phyloP scores from a whole-genome alignment of 2,797 vertebrate species.

The Brachyalestes nurse region DNA sequence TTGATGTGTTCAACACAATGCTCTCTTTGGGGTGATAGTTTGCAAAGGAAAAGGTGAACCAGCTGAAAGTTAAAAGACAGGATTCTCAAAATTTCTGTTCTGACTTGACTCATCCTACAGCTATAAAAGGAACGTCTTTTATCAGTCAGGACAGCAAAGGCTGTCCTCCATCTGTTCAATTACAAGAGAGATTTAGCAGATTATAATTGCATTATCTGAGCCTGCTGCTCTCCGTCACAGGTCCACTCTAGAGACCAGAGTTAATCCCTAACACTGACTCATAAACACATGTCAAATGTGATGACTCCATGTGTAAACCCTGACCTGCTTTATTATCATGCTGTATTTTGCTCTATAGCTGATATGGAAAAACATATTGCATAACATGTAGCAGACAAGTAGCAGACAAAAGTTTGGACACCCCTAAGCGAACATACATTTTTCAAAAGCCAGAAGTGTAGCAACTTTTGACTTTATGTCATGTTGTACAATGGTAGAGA shows the following conservation, averaged over 20 bases:
- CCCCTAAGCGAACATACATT: too few relatives aligned
- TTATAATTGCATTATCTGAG: conserved; percentile 79
- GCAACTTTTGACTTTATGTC: too few relatives aligned
- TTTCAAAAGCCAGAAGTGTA: too few relatives aligned
- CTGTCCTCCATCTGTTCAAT: conserved; percentile 83
- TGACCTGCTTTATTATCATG: background rate
- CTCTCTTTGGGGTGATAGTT: background rate
- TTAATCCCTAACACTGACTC: conserved; percentile 53
- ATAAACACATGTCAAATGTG: conserved; percentile 46
- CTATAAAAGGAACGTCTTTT: conserved; percentile 53
- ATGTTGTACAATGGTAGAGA: too few relatives aligned
- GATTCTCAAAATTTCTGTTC: background rate
- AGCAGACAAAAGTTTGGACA: background rate
- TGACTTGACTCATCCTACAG: conserved; percentile 25
- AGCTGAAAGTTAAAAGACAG: background rate
- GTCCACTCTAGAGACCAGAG: conserved; percentile 58
- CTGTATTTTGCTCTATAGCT: background rate
- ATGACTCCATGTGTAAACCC: conserved; percentile 16
- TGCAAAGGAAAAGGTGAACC: background rate
- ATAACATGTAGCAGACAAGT: background rate
- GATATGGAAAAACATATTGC: background rate
- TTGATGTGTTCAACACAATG: background rate
- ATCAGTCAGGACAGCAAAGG: conserved; percentile 67
- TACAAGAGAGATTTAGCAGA: conserved; percentile 79
- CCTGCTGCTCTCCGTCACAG: conserved; percentile 69